Evolutionary conservation across 2,113 vertebrate species (phyloP), one percentile per base, ranked within the genome.

Genomic region (Oceanodroma tethys): DNA sequence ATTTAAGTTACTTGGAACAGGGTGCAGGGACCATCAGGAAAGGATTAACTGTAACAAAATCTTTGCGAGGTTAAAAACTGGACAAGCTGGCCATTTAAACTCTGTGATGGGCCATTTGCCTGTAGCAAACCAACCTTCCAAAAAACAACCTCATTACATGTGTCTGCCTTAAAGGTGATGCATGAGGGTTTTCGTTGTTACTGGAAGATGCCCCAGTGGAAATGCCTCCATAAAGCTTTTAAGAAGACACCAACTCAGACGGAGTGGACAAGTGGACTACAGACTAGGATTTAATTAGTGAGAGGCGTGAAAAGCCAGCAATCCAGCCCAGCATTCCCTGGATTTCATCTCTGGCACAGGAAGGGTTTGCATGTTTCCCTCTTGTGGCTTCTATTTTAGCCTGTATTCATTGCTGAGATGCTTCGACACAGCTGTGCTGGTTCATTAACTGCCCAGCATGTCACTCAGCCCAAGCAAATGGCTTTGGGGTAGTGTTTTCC

Each of bases 221-320:
- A 97, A 91, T 48, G 36, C 26, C 27, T 91, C 36, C 42, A 68
- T 15, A 34, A 94, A 75, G 93, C 80, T 87, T 84, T 66, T 94
- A 97, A 93, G 93, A 97, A 97, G 93, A 62, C 96, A 96, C 72
- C 79, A 88, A 34, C 76, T 83, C 2, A 11, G 94, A 90, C 16
- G 18, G 65, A 94, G 34, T 0, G 27, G 90, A 96, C 26, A 92
- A 95, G 96, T 91, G 97, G 96, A 97, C 96, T 96, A 92, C 75
- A 98, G 97, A 92, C 93, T 53, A 91, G 96, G 95, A 95, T 97
- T 98, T 98, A 98, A 98, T 98, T 97, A 98, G 97, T 86, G 96
- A 97, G 96, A 98, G 98, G 98, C 84, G 97, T 98, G 98, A 98
- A 98, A 98, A 98, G 92, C 79, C 83, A 95, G 95, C 93, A 91